A percentile compares a stretch with the other conserved stretches of the same genome.
Conservation (phyloP, 2,888 invertebrate genomes). For the Griposia aprilina region DNA sequence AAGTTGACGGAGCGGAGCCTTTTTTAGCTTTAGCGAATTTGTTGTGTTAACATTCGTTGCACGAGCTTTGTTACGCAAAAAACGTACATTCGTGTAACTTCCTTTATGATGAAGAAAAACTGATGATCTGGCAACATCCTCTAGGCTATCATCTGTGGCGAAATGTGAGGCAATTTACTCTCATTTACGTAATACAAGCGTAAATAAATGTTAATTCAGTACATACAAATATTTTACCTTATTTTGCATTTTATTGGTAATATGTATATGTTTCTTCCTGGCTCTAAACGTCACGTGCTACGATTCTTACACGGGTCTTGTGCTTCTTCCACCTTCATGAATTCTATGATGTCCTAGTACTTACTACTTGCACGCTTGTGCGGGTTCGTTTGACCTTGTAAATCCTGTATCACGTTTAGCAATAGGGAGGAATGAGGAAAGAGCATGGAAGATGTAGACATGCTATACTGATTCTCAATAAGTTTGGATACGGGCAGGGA, state of each 20-base stretch:
- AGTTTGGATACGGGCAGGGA: too few relatives aligned
- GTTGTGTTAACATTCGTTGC: not conserved
- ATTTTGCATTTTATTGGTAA: not conserved
- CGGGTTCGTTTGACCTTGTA: slow-evolving; percentile 5
- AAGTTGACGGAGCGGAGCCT: too few relatives aligned
- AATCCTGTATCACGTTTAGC: not conserved
- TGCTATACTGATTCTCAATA: too few relatives aligned
- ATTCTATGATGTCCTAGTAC: slow-evolving; percentile 20
- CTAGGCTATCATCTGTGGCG: not conserved
- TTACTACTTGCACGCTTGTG: not conserved
- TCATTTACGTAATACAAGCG: not conserved
- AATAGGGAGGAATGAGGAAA: not conserved
- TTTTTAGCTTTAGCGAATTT: not conserved
- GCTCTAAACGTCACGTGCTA: not conserved
- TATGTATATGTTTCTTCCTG: not conserved
- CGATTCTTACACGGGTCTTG: not conserved
- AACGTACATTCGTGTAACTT: not conserved
- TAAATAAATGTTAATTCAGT: not conserved
- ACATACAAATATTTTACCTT: slow-evolving; percentile 13
- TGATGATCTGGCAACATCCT: not conserved
- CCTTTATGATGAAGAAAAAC: not conserved
- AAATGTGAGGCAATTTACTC: not conserved
- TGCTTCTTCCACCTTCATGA: not conserved
- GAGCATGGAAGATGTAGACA: not conserved
- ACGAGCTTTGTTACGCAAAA: not conserved